Base-by-base conservation (phyloP, 1,140 invertebrate genomes). In the Scaptomyza pallida region DNA sequence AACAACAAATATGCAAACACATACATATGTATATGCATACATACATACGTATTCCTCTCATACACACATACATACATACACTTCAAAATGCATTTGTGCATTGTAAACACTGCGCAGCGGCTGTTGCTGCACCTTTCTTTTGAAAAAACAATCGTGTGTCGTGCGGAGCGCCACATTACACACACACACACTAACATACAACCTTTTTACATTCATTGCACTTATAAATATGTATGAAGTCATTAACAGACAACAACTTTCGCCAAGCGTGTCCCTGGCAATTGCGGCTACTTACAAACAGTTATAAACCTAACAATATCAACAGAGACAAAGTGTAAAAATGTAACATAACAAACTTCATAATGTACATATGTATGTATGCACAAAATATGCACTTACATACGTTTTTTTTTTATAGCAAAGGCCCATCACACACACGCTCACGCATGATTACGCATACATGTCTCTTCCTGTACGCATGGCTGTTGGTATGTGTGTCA, bases 311-410 rank as follows among this genome's bases (percentile, higher is more conserved):
- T 21, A 54, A 21, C 9, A 15, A 21, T 13, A 52, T 47, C 51
- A 75, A 74, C 37, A 75, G 21, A 50, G 47, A 54, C 37, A 71
- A 75, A 78, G 76, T 78, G 75, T 64, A 64, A 57, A 41, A 57
- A 59, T 47, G 21, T 68, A 55, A 55, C 35, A 51, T 51, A 65
- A 52, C 35, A 61, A 37, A 37, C 55, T 60, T 30, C 50, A 73
- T 44, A 74, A 56, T 52, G 35, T 60, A 44, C 65, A 68, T 57
- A 48, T 73, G 55, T 59, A 45, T 48, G 43, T 57, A 65, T 35
- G 21, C 33, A 52, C 61, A 40, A 26, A 64, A 64, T 51, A 57
- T 65, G 51, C 52, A 65, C 45, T 65, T 35, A 26, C 12, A n/a
- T 12, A n/a, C 10, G 10, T 37, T 4, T 35, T 35, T 37, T 4